Evolutionary conservation across 2,797 vertebrate genomes (phyloP).

Genomic region (Cyprinodon diabolis): DNA sequence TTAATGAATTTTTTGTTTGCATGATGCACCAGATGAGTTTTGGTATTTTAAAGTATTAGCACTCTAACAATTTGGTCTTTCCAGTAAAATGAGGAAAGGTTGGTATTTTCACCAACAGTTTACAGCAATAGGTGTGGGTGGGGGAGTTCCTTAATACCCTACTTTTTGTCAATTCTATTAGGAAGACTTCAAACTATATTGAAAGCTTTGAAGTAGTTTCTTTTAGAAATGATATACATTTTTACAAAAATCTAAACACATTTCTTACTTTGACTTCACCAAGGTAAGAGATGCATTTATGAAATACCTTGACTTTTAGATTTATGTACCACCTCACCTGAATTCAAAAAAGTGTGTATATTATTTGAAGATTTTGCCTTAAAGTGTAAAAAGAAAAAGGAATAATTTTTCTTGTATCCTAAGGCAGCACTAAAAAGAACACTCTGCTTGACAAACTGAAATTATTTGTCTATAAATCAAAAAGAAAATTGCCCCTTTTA

Average conservation of each 20-base stretch:
- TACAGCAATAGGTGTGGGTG: no score
- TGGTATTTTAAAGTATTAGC: no score
- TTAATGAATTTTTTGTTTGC: background rate
- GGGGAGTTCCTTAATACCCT: no score
- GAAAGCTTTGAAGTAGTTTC: background rate
- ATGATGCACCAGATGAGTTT: no score
- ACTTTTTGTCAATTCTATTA: background rate
- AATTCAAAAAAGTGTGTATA: constrained; percentile 58
- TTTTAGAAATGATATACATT: background rate
- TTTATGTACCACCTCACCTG: constrained; percentile 67
- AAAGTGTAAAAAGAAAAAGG: constrained; percentile 60
- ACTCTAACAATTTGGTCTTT: no score
- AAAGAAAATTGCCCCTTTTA: constrained; percentile 80
- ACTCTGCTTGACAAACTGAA: constrained; percentile 80
- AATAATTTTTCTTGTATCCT: constrained; percentile 83
- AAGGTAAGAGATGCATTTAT: background rate
- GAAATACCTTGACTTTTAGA: constrained; percentile 35
- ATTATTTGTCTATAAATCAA: constrained; percentile 84
- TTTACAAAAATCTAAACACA: background rate
- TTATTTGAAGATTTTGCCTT: background rate
- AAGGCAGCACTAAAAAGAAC: constrained; percentile 79
- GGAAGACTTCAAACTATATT: background rate
- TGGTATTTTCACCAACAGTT: no score
- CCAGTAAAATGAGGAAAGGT: no score
- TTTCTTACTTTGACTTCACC: background rate